Evolutionary conservation across 2,797 vertebrate genomes (phyloP).

Genomic region (Phalanger gymnotis): DNA sequence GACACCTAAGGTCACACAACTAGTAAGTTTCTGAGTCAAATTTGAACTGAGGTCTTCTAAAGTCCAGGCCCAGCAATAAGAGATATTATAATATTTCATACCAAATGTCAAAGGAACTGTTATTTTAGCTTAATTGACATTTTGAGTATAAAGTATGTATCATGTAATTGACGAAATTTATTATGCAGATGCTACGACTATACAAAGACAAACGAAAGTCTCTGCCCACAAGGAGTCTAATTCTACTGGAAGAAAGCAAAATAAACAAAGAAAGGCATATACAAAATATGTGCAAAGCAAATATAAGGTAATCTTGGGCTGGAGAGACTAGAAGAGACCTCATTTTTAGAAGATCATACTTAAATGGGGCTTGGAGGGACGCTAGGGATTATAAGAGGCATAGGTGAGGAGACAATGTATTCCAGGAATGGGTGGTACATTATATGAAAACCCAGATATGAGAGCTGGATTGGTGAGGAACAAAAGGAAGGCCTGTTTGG

Average conservation of each 20-base stretch:
- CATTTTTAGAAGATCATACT: not conserved
- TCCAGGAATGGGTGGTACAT: not conserved
- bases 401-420: not conserved
- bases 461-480: not conserved
- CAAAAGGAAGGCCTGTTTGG: not conserved
- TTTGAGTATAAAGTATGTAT: not conserved
- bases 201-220: not conserved
- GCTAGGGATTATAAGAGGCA: not conserved
- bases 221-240: not conserved
- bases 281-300: not conserved
- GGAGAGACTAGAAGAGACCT: not conserved
- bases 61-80: not conserved
- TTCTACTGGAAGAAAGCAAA: not conserved
- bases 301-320: not conserved
- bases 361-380: not conserved
- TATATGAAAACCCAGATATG: not conserved
- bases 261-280: not conserved
- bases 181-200: not conserved
- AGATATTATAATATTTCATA: not conserved
- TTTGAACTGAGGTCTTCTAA: not conserved
- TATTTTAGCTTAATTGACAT: not conserved
- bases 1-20: not conserved
- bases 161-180: not conserved
- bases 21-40: not conserved
- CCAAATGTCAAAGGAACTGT: not conserved